These are phyloP conservation scores for Sarcophaga caerulescens DNA, from an alignment of 2,888 invertebrate genomes.

Conservation along the genomic window DNA sequence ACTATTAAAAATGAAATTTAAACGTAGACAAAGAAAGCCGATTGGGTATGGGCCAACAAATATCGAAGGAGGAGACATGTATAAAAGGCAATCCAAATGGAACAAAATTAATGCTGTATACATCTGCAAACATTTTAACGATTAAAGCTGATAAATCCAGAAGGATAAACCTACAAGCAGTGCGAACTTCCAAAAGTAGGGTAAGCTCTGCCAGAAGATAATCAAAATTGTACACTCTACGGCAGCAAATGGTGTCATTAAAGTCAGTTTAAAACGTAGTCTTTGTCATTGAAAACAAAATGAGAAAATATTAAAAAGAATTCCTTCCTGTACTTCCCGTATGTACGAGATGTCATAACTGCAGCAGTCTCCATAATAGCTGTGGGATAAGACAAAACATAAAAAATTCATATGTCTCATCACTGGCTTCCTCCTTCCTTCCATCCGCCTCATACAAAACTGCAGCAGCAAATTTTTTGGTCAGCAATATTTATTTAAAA, in stretches of 20 bases:
- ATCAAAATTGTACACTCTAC: not conserved
- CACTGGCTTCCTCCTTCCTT: slow-evolving; percentile 25
- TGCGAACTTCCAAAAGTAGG: not conserved
- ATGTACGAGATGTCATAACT: slow-evolving; percentile 55
- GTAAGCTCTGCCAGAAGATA: slow-evolving; percentile 13
- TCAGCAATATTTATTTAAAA: not conserved
- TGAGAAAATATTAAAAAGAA: slow-evolving; percentile 4
- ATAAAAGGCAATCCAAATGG: not conserved
- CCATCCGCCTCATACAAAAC: no score
- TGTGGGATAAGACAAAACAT: slow-evolving; percentile 41
- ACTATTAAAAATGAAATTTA: slow-evolving; percentile 13
- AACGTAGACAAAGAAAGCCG: slow-evolving; percentile 53
- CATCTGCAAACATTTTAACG: slow-evolving; percentile 45
- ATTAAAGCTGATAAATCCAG: slow-evolving; percentile 37
- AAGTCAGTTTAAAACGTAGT: not conserved
- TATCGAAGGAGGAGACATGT: slow-evolving; percentile 46
- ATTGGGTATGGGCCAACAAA: slow-evolving; percentile 24
- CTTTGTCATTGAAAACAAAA: not conserved
- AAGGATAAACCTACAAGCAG: slow-evolving; percentile 11
- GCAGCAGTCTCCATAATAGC: slow-evolving; percentile 49
- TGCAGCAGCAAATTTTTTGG: not conserved
- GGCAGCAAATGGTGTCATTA: not conserved
- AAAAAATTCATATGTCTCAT: slow-evolving; percentile 35
- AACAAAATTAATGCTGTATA: slow-evolving; percentile 24
- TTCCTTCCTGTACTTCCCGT: slow-evolving; percentile 49